phyloP scores from a whole-genome alignment of 2,113 vertebrate species.

The Telmatochromis sp. region DNA sequence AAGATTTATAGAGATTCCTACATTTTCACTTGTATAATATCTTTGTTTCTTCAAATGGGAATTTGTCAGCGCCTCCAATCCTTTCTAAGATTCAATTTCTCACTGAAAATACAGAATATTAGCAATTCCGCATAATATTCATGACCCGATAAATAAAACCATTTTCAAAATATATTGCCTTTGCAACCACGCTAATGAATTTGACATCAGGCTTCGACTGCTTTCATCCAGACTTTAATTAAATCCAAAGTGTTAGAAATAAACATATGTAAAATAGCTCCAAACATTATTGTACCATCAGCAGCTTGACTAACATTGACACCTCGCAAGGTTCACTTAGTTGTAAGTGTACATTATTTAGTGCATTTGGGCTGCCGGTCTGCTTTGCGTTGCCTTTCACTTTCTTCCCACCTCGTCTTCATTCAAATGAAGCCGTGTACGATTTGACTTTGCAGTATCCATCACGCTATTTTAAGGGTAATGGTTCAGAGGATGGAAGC shows the following conservation, averaged over 20 bases:
- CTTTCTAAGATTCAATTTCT: not conserved
- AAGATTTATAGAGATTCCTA: not conserved
- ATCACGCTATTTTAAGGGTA: conserved; percentile 36
- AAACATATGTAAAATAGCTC: not conserved
- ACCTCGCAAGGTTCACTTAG: not conserved
- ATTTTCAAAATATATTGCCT: not conserved
- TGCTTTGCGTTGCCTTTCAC: not conserved
- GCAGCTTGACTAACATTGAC: not conserved
- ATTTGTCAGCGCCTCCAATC: not conserved
- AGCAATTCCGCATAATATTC: not conserved
- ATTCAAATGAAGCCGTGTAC: not conserved
- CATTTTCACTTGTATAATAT: not conserved
- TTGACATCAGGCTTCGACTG: not conserved
- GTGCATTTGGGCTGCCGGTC: not conserved
- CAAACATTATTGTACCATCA: not conserved
- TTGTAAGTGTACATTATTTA: not conserved
- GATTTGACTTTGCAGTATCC: conserved; percentile 7
- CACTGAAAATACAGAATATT: not conserved
- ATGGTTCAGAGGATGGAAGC: conserved; percentile 15
- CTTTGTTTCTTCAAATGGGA: not conserved
- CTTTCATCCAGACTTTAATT: not conserved
- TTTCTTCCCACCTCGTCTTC: not conserved
- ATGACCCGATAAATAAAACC: not conserved
- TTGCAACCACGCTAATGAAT: not conserved
- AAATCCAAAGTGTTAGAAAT: not conserved